Evolutionary conservation across 2,797 vertebrate species (phyloP).

Genomic region (Hozukius guyotensis): DNA sequence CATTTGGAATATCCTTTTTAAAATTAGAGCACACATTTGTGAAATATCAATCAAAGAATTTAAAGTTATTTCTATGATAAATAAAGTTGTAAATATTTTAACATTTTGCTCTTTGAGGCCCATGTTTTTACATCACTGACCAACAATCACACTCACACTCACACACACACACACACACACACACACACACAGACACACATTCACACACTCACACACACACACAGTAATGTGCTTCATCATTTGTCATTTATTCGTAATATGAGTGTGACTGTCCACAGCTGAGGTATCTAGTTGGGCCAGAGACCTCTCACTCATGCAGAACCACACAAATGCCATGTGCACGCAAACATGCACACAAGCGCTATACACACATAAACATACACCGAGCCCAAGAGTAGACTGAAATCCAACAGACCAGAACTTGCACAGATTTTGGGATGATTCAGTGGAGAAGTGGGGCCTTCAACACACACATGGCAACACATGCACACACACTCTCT

Average conservation of each 20-base stretch:
- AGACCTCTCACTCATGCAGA: slow-evolving; percentile 67
- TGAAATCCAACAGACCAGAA: slow-evolving; percentile 66
- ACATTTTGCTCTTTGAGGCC: background rate
- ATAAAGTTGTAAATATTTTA: background rate
- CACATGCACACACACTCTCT: slow-evolving; percentile 9
- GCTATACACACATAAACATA: slow-evolving; percentile 49
- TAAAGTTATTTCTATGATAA: background rate
- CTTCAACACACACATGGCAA: slow-evolving; percentile 14
- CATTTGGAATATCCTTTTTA: too few relatives aligned
- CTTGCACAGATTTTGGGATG: slow-evolving; percentile 71
- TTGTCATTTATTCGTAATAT: slow-evolving; percentile 73
- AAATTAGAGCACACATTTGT: background rate
- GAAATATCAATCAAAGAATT: background rate
- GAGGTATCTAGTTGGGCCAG: slow-evolving; percentile 69
- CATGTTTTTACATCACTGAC: background rate
- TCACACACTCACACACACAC: background rate
- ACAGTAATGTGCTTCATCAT: slow-evolving; percentile 55
- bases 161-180: background rate
- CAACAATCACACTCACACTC: background rate
- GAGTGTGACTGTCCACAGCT: slow-evolving; percentile 77
- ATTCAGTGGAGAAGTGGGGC: slow-evolving; percentile 64
- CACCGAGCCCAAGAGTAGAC: slow-evolving; percentile 41
- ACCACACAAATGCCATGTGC: slow-evolving; percentile 60
- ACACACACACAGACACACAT: background rate
- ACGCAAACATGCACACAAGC: slow-evolving; percentile 40